Evolutionary conservation across 1,140 invertebrate genomes (phyloP).

Genomic region (Agrypnia vestita): DNA sequence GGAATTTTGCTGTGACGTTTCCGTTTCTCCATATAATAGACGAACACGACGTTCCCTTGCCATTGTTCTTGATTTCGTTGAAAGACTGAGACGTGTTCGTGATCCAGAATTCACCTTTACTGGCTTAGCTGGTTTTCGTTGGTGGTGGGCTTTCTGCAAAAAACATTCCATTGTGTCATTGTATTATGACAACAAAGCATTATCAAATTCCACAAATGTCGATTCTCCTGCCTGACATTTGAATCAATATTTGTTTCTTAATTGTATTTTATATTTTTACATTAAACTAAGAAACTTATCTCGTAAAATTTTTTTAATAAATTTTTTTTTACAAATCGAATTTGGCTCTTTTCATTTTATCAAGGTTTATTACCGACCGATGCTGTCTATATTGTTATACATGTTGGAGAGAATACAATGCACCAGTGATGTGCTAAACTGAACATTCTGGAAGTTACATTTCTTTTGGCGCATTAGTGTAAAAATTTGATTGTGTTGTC

Average conservation of each 20-base stretch:
- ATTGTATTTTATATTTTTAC: background rate
- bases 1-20: conserved; percentile 84
- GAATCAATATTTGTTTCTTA: conserved; percentile 13
- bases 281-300: conserved; percentile 10
- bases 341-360: too few relatives aligned
- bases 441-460: too few relatives aligned
- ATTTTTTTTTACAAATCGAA: conserved; percentile 19
- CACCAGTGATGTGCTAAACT: too few relatives aligned
- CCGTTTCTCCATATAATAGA: conserved; percentile 81
- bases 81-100: conserved; percentile 75
- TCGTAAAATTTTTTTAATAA: conserved; percentile 13
- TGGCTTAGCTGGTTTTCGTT: conserved; percentile 80
- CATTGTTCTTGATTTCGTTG: conserved; percentile 79
- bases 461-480: too few relatives aligned
- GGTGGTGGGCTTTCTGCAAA: conserved; percentile 89
- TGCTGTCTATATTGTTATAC: too few relatives aligned
- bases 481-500: too few relatives aligned
- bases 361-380: too few relatives aligned
- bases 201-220: conserved; percentile 30
- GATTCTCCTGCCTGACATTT: conserved; percentile 35
- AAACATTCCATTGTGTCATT: conserved; percentile 80
- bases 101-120: conserved; percentile 80
- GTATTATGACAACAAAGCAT: conserved; percentile 47
- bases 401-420: too few relatives aligned
- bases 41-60: conserved; percentile 80